Evolutionary conservation across 2,113 vertebrate genomes (phyloP).

Genomic region (Chloropsis cyanopogon): DNA sequence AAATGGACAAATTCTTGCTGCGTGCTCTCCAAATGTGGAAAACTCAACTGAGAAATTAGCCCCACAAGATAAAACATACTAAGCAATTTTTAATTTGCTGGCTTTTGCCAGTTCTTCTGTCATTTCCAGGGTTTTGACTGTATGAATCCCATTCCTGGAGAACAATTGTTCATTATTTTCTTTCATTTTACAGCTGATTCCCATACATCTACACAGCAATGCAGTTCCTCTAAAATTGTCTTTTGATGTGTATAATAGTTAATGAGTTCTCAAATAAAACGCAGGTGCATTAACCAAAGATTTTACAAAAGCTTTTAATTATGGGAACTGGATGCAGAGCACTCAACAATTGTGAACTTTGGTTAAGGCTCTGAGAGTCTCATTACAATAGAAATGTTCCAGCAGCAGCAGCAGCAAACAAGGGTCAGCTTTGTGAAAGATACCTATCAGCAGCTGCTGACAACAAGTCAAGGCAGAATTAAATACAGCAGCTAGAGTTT

Average conservation of each 20-base stretch:
- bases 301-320: constrained; percentile 14
- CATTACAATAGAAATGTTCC: neutral
- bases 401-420: neutral
- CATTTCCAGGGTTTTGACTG: neutral
- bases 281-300: constrained; percentile 4
- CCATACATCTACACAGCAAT: neutral
- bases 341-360: neutral
- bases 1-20: neutral
- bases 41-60: neutral
- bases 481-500: neutral
- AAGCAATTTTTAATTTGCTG: neutral
- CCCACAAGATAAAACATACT: neutral
- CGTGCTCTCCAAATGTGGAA: neutral
- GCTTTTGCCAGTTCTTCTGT: neutral
- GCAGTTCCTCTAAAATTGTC: neutral
- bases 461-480: constrained; percentile 24
- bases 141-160: neutral
- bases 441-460: neutral
- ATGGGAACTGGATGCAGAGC: neutral
- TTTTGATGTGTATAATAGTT: neutral
- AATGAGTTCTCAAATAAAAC: constrained; percentile 50
- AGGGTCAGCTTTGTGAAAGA: constrained; percentile 17
- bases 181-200: constrained; percentile 10
- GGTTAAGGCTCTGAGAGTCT: neutral
- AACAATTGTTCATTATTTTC: neutral